Evolutionary conservation across 2,797 vertebrate species (phyloP).

Genomic region (Streptopelia turtur): DNA sequence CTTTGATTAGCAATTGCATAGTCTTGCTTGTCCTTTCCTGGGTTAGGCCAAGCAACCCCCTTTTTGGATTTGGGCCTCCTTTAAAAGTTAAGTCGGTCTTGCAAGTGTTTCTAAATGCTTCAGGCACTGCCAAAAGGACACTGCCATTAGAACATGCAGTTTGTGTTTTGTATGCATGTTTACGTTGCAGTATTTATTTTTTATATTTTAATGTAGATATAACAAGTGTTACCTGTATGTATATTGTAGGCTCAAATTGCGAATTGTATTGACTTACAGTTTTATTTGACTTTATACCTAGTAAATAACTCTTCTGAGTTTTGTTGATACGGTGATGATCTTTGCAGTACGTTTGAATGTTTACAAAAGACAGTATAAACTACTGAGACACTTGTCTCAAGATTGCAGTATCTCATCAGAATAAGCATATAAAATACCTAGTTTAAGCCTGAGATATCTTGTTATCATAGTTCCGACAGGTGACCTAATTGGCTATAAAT

Average conservation of each 20-base stretch:
- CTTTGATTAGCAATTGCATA: not conserved
- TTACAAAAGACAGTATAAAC: not conserved
- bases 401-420: not conserved
- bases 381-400: not conserved
- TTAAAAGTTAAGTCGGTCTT: not conserved
- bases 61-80: not conserved
- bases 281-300: not conserved
- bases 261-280: not conserved
- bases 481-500: not conserved
- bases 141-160: not conserved
- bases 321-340: not conserved
- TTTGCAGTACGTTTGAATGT: not conserved
- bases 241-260: not conserved
- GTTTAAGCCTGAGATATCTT: not conserved
- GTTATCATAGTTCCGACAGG: not conserved
- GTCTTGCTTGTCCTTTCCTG: not conserved
- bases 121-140: not conserved
- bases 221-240: not conserved
- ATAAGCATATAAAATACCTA: not conserved
- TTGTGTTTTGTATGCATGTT: not conserved
- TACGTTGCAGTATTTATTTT: rapidly evolving
- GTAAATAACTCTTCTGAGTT: not conserved
- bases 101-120: not conserved
- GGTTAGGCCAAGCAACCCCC: not conserved
- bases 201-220: not conserved